Evolutionary conservation across 2,113 vertebrate genomes (phyloP), one percentile per base, ranked within the genome.

Genomic region (Phoxinus phoxinus): DNA sequence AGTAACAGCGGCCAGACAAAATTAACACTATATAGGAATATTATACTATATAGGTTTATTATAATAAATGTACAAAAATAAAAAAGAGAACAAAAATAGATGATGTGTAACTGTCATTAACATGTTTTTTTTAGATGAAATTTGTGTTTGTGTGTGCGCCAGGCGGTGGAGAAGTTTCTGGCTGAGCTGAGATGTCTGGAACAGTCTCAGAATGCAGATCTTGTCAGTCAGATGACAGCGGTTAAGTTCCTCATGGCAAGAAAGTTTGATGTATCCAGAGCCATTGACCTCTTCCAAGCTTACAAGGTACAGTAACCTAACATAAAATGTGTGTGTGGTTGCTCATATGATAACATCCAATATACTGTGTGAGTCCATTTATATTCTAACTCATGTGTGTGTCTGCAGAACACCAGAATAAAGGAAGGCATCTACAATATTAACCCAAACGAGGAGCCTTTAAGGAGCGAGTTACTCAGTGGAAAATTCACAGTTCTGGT

Each of bases 191-290:
- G 93, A 59, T 93, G 90, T 81, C 91, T 86, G 85, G 95, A 96
- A 90, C 93, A 94, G 87, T 93, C 93, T 77, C 95, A 94, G 89
- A 94, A 93, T 56, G 93, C 94, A 82, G 93, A 92, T 83, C 93
- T 95, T 3, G 93, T 96, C 87, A 95, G 95, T 84, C 93, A 95
- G 61, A 93, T 94, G 63, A 96, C 95, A 75, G 95, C 95, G 77
- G 90, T 96, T 81, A 96, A 96, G 87, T 96, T 96, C 92, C 95
- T 96, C 87, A 95, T 95, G 94, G 95, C 95, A 89, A 93, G 95
- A 85, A 96, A 96, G 91, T 96, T 96, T 92, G 95, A 96, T 35
- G 94, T 96, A 84, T 90, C 89, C 83, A 93, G 95, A 93, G 94
- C 95, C 90, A 94, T 95, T 72, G 92, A 95, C 87, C 94, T 96